Base-by-base conservation (phyloP, 2,888 invertebrate species). In the Hydriomena furcata region DNA sequence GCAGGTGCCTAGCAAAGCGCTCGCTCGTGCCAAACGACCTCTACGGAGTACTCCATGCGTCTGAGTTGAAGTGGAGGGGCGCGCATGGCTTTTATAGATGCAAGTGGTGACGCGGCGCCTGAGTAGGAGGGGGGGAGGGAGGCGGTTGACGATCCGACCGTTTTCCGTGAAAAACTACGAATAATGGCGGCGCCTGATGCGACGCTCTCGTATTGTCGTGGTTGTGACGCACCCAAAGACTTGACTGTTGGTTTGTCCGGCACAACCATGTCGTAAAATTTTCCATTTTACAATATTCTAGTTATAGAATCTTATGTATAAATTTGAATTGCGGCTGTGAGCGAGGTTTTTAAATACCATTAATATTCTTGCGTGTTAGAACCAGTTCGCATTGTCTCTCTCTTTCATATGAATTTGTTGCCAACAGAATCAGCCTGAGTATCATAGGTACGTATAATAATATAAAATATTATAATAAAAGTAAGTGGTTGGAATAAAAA, bases 1-100 rank as follows among this genome's bases (percentile, higher is more conserved):
- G 91, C 91, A 91, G 91, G 91, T 91, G 91, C 91, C 91, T 91
- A 91, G 91, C 91, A 89, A 90, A 91, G 91, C 90, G 88, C 87
- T 87, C 88, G 91, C 91, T 91, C 91, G 91, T 91, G 91, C 91
- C 91, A 91, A 91, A 91, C 91, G 82, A 91, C 91, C 91, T 91
- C 91, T 88, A 91, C 91, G 88, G 91, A 91, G 91, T 91, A 91
- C 91, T 91, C 91, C 91, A 91, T 91, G 90, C 91, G 91, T 88
- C 85, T 91, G 89, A 89, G 87, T 85, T 86, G 84, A 76, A 79
- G 89, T 84, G 84, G 85, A 69, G 86, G 85, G 87, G 86, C 77
- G 88, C 73, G 63, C 71, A 63, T 63, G 73, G 72, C 68, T 88
- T 89, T 88, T 91, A 91, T 90, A 91, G 80, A 77, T 56, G 76